Evolutionary conservation across 2,113 vertebrate genomes (phyloP).

Genomic region (Gnathonemus echidnorhynchus): DNA sequence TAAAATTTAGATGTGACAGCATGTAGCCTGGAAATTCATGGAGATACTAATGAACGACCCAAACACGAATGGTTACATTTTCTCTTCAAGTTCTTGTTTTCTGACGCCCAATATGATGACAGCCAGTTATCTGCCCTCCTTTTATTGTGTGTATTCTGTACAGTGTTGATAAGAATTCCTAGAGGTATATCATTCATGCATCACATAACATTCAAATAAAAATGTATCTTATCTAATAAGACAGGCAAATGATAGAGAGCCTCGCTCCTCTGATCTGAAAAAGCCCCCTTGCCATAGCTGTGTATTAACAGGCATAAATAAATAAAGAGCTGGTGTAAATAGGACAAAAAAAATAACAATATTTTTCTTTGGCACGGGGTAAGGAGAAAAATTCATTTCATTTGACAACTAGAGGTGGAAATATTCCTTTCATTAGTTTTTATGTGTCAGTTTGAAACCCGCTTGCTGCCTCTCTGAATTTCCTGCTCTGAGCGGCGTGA

Average conservation of each 20-base stretch:
- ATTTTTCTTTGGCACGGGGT: not conserved
- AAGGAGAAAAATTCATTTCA: not conserved
- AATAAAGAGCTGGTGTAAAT: not conserved
- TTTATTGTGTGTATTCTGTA: not conserved
- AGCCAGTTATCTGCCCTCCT: not conserved
- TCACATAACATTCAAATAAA: not conserved
- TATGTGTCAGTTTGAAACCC: not conserved
- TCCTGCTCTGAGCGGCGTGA: not conserved
- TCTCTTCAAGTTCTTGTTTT: not conserved
- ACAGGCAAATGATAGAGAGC: not conserved
- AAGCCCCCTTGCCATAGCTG: not conserved
- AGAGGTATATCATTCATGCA: conserved; percentile 3
- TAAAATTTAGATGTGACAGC: not conserved
- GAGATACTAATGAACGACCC: not conserved
- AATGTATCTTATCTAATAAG: conserved; percentile 4
- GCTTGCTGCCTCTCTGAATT: not conserved
- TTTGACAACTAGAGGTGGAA: not conserved
- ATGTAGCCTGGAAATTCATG: not conserved
- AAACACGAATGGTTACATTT: not conserved
- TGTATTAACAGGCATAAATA: not conserved
- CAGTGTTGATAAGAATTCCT: not conserved
- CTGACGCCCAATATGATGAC: not conserved
- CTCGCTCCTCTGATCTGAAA: not conserved
- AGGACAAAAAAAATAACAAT: not conserved
- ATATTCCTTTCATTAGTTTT: not conserved